Evolutionary conservation across 2,888 invertebrate species (phyloP).

Genomic region (Junonia oenone): DNA sequence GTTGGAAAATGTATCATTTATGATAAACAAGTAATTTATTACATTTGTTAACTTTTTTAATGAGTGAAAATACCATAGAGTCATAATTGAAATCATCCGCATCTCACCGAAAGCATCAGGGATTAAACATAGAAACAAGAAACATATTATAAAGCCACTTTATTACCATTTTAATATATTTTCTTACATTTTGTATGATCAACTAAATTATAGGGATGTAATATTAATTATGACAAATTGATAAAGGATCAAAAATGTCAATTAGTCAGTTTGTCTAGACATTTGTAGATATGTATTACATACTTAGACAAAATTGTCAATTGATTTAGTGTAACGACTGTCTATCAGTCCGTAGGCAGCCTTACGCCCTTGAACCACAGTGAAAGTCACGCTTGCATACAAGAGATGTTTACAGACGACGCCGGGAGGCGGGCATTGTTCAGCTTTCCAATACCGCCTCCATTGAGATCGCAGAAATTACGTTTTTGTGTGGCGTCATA

Average conservation of each 20-base stretch:
- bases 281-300: no score
- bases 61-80: neutral
- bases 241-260: no score
- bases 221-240: no score
- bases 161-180: no score
- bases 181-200: no score
- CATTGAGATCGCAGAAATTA: neutral
- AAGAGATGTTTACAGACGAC: constrained; percentile 17
- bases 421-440: constrained; percentile 9
- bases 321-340: neutral
- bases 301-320: no score
- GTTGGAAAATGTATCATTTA: neutral
- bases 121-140: no score
- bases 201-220: no score
- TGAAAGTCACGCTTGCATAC: constrained; percentile 28
- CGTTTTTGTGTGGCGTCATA: constrained; percentile 8
- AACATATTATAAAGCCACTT: no score
- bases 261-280: no score
- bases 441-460: constrained; percentile 12
- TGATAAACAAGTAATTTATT: neutral
- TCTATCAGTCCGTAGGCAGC: neutral
- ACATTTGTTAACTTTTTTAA: neutral
- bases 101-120: no score
- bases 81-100: no score
- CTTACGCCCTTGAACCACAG: constrained; percentile 31